These are phyloP conservation scores for Alcedo quadribrachys DNA, from an alignment of 2,797 vertebrate species.

Conservation along the genomic window DNA sequence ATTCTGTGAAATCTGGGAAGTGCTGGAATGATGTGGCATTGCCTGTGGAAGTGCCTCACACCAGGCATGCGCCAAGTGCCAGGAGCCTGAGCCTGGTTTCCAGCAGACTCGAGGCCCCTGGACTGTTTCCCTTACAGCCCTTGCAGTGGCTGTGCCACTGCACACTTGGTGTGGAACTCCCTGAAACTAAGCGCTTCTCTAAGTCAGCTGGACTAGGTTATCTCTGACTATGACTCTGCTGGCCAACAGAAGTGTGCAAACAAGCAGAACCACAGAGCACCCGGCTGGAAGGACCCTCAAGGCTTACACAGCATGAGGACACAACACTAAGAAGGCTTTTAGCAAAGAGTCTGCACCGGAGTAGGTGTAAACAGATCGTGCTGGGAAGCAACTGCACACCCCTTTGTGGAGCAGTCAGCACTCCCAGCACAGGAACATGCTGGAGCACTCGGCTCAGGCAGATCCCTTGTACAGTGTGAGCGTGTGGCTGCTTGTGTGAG, in stretches of 20 bases:
- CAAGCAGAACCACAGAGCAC: not conserved
- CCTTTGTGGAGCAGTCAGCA: not conserved
- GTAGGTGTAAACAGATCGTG: not conserved
- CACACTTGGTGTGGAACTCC: not conserved
- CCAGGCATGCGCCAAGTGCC: not conserved
- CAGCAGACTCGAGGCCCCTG: not conserved
- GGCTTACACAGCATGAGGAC: not conserved
- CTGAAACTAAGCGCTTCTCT: not conserved
- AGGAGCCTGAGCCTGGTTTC: not conserved
- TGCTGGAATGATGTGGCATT: not conserved
- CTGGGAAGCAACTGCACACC: not conserved
- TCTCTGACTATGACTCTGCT: not conserved
- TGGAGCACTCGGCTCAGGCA: not conserved
- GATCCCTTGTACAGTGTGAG: not conserved
- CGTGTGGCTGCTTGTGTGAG: not conserved
- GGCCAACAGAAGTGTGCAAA: not conserved
- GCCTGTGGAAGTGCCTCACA: not conserved
- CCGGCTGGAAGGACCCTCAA: not conserved
- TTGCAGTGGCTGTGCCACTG: accelerated
- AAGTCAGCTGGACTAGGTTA: not conserved
- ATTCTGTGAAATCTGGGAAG: not conserved
- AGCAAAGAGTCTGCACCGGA: not conserved
- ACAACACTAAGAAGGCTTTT: not conserved
- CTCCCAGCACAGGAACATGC: not conserved
- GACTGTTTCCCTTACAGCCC: accelerated